A percentile compares a stretch with the other conserved stretches of the same genome.
These are phyloP conservation scores for Mellilla xanthometata DNA, from an alignment of 2,888 invertebrate species.

Conservation along the genomic window DNA sequence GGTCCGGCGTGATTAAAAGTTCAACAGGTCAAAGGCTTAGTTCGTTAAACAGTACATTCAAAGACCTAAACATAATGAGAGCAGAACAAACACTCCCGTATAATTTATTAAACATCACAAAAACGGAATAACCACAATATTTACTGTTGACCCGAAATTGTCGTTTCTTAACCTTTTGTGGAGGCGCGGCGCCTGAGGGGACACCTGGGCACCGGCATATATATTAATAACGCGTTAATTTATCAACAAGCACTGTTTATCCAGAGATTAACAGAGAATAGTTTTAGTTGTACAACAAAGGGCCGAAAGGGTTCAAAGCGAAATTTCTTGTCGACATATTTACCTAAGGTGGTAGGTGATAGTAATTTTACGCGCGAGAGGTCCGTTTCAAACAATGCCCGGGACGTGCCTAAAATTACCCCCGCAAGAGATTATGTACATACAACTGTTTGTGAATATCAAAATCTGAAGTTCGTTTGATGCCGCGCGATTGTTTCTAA, in stretches of 20 bases:
- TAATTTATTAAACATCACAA: slow-evolving; percentile 69
- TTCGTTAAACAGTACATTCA: slow-evolving; percentile 32
- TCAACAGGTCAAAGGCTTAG: slow-evolving; percentile 41
- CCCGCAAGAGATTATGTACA: slow-evolving; percentile 44
- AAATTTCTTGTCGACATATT: slow-evolving; percentile 82
- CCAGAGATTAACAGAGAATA: slow-evolving; percentile 81
- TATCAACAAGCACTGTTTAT: slow-evolving; percentile 81
- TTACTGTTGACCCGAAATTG: slow-evolving; percentile 70
- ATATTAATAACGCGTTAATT: slow-evolving; percentile 82
- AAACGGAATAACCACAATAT: slow-evolving; percentile 71
- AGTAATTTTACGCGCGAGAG: slow-evolving; percentile 80
- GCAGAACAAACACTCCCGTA: slow-evolving; percentile 57
- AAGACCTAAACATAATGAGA: slow-evolving; percentile 47
- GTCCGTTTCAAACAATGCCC: slow-evolving; percentile 67
- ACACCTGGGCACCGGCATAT: slow-evolving; percentile 74
- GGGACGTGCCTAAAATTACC: slow-evolving; percentile 62
- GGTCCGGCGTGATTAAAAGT: slow-evolving; percentile 35
- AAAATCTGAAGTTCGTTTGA: slow-evolving; percentile 60
- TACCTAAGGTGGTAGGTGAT: slow-evolving; percentile 79
- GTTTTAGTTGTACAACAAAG: slow-evolving; percentile 82
- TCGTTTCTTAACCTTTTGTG: slow-evolving; percentile 76
- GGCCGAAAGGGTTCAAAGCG: slow-evolving; percentile 80
- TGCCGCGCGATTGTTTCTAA: slow-evolving; percentile 49
- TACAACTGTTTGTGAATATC: slow-evolving; percentile 53
- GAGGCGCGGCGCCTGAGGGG: slow-evolving; percentile 68